Evolutionary conservation across 2,113 vertebrate genomes (phyloP), one percentile per base, ranked within the genome.

Genomic region (Malurus melanocephalus): DNA sequence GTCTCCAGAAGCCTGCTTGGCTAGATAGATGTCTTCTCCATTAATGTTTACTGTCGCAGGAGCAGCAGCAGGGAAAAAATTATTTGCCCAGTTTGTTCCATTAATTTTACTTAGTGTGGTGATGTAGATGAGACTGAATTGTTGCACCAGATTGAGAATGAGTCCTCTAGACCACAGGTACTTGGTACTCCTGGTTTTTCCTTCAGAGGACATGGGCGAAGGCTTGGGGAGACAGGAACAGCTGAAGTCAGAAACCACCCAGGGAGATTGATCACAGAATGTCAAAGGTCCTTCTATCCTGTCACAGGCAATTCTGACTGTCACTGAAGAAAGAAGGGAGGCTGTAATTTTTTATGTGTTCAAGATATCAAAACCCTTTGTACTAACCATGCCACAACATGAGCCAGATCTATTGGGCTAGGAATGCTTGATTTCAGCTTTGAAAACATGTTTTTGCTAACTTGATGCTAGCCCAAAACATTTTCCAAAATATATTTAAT

Each of bases 401-500:
- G 83, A 83, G 23, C 1, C 55, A 80, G 38, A 45, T 51, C 4
- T 60, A 23, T 72, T 71, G 7, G 46, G 17, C 53, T 6, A 81
- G 23, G 45, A 88, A 65, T 45, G 10, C 14, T 57, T 72, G 22
- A 75, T 57, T 79, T 84, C 35, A 72, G n/a, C 45, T 72, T 83
- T 64, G 17, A 78, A 94, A 91, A 52, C 16, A 43, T 0, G 0
- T 42, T 89, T 89, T 85, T 85, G 20, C 7, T 13, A 71, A 64
- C 4, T 45, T 10, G 30, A 53, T 38, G 27, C 10, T 57, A 32
- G 46, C 19, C 59, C 27, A 88, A 89, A 85, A 62, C 73, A 73
- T 79, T 79, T 87, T 80, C 46, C 53, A 66, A 79, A 90, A 43
- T 7, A 42, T 53, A 61, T 92, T 81, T 86, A 65, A 64, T 92